Conservation (phyloP, 2,888 invertebrate species). For the Tetanocera ferruginea region DNA sequence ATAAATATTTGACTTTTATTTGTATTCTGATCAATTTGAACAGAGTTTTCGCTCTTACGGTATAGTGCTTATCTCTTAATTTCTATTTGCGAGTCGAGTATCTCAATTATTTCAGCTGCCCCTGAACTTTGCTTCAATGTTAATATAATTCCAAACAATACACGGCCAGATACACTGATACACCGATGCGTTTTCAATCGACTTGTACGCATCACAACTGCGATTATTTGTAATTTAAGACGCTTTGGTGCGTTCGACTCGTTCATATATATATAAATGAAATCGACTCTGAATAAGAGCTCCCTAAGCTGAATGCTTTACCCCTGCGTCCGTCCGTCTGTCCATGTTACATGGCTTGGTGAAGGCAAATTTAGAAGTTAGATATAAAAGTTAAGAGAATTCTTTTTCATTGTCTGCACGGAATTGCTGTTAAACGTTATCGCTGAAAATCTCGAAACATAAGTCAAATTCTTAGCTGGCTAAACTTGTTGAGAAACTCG, state of each 20-base stretch:
- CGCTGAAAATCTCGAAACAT: constrained; percentile 56
- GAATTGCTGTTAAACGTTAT: constrained; percentile 57
- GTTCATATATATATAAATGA: too few relatives aligned
- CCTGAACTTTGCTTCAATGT: constrained; percentile 38
- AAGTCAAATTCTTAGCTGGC: constrained; percentile 63
- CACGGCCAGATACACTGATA: constrained; percentile 3
- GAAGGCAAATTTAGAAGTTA: constrained; percentile 40
- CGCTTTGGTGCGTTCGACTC: constrained; percentile 61
- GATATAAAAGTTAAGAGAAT: constrained; percentile 26
- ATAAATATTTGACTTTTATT: too few relatives aligned
- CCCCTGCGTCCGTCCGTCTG: neutral
- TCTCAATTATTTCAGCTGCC: constrained; percentile 68
- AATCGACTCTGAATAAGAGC: constrained; percentile 53
- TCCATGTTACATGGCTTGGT: neutral
- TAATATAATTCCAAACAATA: constrained; percentile 28
- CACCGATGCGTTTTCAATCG: neutral
- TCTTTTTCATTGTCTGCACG: constrained; percentile 24
- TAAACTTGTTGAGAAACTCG: constrained; percentile 61
- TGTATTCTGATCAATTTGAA: neutral
- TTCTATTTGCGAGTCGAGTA: constrained; percentile 53
- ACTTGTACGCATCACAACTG: constrained; percentile 52
- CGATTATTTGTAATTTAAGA: constrained; percentile 68
- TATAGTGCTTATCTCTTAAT: constrained; percentile 52
- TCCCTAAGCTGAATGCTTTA: neutral
- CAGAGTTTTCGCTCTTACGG: constrained; percentile 33